Percentiles rank a stretch among this genome's conserved stretches.
phyloP scores from a whole-genome alignment of 2,797 vertebrate genomes.

The Leptoclinus maculatus region DNA sequence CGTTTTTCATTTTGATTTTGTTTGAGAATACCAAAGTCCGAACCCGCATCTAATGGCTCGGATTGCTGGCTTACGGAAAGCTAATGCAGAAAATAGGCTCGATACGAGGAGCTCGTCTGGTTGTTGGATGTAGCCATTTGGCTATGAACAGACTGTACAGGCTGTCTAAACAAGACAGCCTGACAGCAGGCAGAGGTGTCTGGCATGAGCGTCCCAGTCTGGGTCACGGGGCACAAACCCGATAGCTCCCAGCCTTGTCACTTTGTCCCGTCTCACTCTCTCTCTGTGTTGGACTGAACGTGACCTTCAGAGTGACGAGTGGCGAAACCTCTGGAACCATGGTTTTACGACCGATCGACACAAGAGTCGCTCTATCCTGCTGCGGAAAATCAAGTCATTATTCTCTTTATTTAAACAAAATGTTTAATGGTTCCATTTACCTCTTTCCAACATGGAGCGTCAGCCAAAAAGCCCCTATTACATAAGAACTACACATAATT shows the following conservation, averaged over 20 bases:
- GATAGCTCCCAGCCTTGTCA: conserved; percentile 50
- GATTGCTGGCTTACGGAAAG: conserved; percentile 62
- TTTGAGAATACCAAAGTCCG: conserved; percentile 74
- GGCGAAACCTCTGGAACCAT: conserved; percentile 52
- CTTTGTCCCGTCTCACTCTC: conserved; percentile 50
- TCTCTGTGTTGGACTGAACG: conserved; percentile 59
- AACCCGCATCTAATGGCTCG: conserved; percentile 69
- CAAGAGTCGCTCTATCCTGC: conserved; percentile 31
- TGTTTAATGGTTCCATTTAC: conserved; percentile 73
- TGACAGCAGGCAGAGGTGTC: conserved; percentile 79
- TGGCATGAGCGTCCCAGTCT: conserved; percentile 68
- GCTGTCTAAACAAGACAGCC: conserved; percentile 79
- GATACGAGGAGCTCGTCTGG: conserved; percentile 70
- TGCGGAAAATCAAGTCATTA: conserved; percentile 59
- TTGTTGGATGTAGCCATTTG: conserved; percentile 73
- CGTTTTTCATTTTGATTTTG: conserved; percentile 81
- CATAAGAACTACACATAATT: conserved; percentile 69
- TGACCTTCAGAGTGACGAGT: conserved; percentile 52
- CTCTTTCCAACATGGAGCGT: conserved; percentile 54
- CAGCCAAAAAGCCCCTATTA: conserved; percentile 69
- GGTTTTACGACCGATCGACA: conserved; percentile 62
- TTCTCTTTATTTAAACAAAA: conserved; percentile 75
- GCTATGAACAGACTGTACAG: conserved; percentile 68
- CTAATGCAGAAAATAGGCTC: conserved; percentile 70
- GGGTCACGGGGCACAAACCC: conserved; percentile 60